Evolutionary conservation across 2,113 vertebrate genomes (phyloP), one percentile per base, ranked within the genome.

Genomic region (Eudyptes chrysolophus): DNA sequence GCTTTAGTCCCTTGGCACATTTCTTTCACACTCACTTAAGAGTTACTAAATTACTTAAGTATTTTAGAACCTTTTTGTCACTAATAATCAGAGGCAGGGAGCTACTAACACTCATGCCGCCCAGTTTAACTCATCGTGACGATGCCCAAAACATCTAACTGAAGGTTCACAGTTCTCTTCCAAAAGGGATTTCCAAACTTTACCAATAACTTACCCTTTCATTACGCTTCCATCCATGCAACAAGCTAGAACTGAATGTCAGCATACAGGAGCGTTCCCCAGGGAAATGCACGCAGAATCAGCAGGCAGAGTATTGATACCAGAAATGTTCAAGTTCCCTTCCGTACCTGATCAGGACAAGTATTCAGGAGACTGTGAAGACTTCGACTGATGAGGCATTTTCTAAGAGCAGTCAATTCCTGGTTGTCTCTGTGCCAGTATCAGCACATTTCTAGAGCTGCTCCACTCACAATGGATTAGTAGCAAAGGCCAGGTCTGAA

Each of bases 221-320:
- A 95, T 97, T 97, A 84, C 30, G 44, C 81, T 98, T 88, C 97
- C 97, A 98, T 94, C 95, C 96, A 94, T 84, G 92, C 84, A 93
- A 66, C 17, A 70, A 77, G 68, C 64, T 71, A n/a, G 86, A 96
- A 71, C 48, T 51, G 57, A 93, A 64, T 16, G 92, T 64, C 94
- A 97, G 88, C 97, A 96, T 84, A 48, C 34, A 90, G 93, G 36
- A 90, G 52, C 4, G 34, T 55, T 88, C 79, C 46, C 76, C 87
- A 54, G 66, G 70, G 46, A 69, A 61, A 74, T 4, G 13, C 51
- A 76, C 32, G 8, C 54, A 49, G 58, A 57, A 40, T 3, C 62
- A 87, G 87, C 75, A 88, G 57, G 48, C 74, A 82, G 51, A 22
- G 48, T 21, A 75, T 5, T 40, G 79, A 51, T 15, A 92, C 27